Conservation (phyloP, 2,113 vertebrate species). For the Arenaria interpres region DNA sequence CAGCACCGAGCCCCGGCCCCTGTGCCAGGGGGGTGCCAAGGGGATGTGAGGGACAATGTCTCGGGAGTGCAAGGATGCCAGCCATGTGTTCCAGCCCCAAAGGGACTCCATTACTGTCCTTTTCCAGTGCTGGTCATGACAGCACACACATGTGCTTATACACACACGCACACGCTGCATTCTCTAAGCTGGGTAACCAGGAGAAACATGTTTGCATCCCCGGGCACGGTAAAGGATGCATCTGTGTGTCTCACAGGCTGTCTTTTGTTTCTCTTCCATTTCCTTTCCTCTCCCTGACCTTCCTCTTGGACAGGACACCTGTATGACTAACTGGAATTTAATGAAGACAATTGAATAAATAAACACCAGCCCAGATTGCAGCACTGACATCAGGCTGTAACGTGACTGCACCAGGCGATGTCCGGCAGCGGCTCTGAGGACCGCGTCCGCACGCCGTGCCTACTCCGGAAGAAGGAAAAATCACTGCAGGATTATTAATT, state of each 20-base stretch:
- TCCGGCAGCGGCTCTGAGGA: not conserved
- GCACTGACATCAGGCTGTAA: not conserved
- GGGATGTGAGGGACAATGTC: rapidly evolving
- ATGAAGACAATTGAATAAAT: not conserved
- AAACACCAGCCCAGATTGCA: not conserved
- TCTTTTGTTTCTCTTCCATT: not conserved
- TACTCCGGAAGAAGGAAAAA: not conserved
- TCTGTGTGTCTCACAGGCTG: not conserved
- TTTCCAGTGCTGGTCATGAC: not conserved
- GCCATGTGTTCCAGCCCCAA: not conserved
- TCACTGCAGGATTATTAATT: not conserved
- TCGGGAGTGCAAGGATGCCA: not conserved
- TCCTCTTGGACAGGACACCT: conserved; percentile 29
- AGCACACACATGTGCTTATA: not conserved
- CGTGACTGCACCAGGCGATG: rapidly evolving
- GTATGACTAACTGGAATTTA: conserved; percentile 9
- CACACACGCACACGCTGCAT: too few species aligned
- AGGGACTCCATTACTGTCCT: not conserved
- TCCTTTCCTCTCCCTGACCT: conserved; percentile 31
- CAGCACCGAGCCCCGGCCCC: not conserved
- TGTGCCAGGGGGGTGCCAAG: rapidly evolving
- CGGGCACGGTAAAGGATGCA: not conserved
- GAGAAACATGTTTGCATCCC: not conserved
- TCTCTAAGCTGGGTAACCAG: not conserved
- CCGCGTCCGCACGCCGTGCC: rapidly evolving